Evolutionary conservation across 2,113 vertebrate genomes (phyloP).

Genomic region (Piaya cayana): DNA sequence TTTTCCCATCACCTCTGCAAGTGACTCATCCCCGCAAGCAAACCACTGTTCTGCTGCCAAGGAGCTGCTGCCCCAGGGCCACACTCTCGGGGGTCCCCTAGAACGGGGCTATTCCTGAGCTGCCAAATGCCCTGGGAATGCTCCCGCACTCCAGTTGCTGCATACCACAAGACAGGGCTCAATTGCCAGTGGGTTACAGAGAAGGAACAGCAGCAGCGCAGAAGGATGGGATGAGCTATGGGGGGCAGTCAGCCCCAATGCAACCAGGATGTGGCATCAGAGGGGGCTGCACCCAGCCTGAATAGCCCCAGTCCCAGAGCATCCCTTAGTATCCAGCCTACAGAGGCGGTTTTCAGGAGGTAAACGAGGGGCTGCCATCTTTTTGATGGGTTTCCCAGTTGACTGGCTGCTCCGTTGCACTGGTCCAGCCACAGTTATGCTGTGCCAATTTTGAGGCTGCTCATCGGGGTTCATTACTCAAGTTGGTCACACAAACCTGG

Average conservation of each 20-base stretch:
- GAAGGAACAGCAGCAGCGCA: not conserved
- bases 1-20: not conserved
- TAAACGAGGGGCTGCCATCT: not conserved
- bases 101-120: not conserved
- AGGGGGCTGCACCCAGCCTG: not conserved
- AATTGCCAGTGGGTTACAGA: not conserved
- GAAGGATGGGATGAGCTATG: not conserved
- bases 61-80: not conserved
- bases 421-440: fast-evolving
- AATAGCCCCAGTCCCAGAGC: not conserved
- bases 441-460: fast-evolving
- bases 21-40: not conserved
- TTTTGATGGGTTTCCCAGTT: constrained; percentile 11
- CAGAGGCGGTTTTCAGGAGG: not conserved
- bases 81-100: not conserved
- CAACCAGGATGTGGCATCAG: not conserved
- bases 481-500: not conserved
- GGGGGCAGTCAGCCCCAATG: too few species aligned
- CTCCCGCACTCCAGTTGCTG: not conserved
- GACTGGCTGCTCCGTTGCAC: not conserved
- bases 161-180: not conserved
- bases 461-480: fast-evolving
- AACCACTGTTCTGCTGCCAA: constrained; percentile 26
- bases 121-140: not conserved
- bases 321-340: not conserved